Evolutionary conservation across 1,140 invertebrate species (phyloP), one percentile per base, ranked within the genome.

Genomic region (Dreissena polymorpha): DNA sequence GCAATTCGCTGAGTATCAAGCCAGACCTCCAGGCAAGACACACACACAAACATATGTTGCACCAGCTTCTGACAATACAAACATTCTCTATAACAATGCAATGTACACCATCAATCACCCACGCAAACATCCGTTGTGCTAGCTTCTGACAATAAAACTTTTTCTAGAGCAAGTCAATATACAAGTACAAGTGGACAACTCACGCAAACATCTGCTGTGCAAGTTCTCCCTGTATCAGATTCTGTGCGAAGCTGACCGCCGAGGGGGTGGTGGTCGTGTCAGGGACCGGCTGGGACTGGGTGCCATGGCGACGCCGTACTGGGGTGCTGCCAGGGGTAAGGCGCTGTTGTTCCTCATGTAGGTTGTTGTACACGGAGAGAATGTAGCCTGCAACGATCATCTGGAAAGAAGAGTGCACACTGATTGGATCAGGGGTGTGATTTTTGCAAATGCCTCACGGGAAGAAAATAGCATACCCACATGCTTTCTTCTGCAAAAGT

Each of bases 161-260:
- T 39, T 8, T 39, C 2, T 39, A 5, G 8, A 39, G 39, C 39
- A 39, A 39, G 2, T 5, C 39, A 39, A 39, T 39, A n/a, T n/a
- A n/a, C n/a, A n/a, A n/a, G 39, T 39, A 39, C 3, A 39, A 39
- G 39, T 39, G 3, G 39, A 29, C 12, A 39, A 94, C 94, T 94
- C 92, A 97, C 96, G 95, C 93, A 90, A 97, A 97, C 73, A 97
- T 93, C 91, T 96, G 96, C 91, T 97, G 96, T 74, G 96, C 94
- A 88, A 98, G 93, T 91, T 98, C 96, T 76, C 95, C 95, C 55
- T 93, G 91, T 50, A 97, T 94, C 10, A 96, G 91, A 67, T 95
- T 93, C 88, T 95, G 95, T 16, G 95, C 95, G 92, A 95, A 96
- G 55, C 92, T 92, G 0, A 94, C 94, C 16, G 95, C 81, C 14